Evolutionary conservation across 2,797 vertebrate genomes (phyloP), one percentile per base, ranked within the genome.

Genomic region (Sarcoramphus papa): DNA sequence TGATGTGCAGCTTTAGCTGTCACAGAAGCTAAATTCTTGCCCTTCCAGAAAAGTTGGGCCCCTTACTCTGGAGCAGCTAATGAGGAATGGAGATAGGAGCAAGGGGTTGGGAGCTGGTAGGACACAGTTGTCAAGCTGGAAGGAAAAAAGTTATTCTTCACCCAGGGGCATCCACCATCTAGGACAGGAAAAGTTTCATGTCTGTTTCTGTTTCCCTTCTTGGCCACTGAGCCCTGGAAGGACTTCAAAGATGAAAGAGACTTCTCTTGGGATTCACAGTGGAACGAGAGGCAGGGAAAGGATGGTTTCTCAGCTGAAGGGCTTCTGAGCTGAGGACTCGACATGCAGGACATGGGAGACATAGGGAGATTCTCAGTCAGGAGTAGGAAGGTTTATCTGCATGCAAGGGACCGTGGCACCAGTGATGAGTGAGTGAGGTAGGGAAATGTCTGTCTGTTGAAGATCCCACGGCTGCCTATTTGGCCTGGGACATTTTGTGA

Each of bases 391-490:
- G 13, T 90, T 37, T 74, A 67, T 60, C 18, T 67, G 23, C 11
- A 11, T 28, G n/a, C 16, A 62, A 41, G 45, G 30, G 10, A 0
- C 50, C 0, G 1, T 40, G 54, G 20, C 12, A 74, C 7, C 5
- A 47, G 5, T 37, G 31, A 56, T 48, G 41, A 48, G 7, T 43
- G 60, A 83, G 7, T 20, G 13, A 80, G 30, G 37, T 43, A 72
- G 21, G 25, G 60, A 77, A 85, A 54, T 30, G 3, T 57, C 4
- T 59, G 7, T 47, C 21, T 70, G 33, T 28, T 91, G 69, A 84
- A 64, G 53, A 74, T 28, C 28, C 15, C 14, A n/a, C 4, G 1
- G 23, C 24, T 60, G 18, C 17, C 30, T 90, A 4, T 72, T 57
- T 78, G 31, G 31, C 14, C n/a, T 28, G n/a, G 69, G 10, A 33